phyloP scores from a whole-genome alignment of 2,797 vertebrate species.

The Neosilurus mollespiculum region DNA sequence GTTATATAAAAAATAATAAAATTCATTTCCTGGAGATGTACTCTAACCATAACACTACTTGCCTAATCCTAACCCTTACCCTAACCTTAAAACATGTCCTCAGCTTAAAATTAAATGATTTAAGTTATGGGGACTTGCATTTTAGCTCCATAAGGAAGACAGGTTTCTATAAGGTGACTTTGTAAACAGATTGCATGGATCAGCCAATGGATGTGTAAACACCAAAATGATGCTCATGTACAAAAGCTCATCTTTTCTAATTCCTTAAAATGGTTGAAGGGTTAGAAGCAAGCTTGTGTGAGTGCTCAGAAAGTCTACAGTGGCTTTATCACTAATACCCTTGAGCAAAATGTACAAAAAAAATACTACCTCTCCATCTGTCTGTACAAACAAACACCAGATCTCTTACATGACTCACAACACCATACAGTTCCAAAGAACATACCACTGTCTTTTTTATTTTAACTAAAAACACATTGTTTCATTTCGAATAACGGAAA shows the following conservation, averaged over 20 bases:
- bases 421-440: slow-evolving; percentile 71
- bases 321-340: slow-evolving; percentile 62
- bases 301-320: slow-evolving; percentile 51
- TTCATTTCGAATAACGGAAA: slow-evolving; percentile 62
- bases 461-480: slow-evolving; percentile 60
- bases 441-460: slow-evolving; percentile 60
- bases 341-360: slow-evolving; percentile 68
- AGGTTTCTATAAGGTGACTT: no score
- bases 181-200: slow-evolving; percentile 37
- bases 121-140: no score
- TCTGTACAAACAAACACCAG: slow-evolving; percentile 67
- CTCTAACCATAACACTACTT: no score
- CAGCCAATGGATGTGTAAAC: slow-evolving; percentile 52
- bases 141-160: no score
- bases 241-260: slow-evolving; percentile 55
- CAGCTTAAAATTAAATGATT: no score
- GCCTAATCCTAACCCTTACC: no score
- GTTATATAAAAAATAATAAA: no score
- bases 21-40: no score
- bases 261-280: slow-evolving; percentile 56
- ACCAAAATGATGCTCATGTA: slow-evolving; percentile 51
- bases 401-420: slow-evolving; percentile 58
- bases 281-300: slow-evolving; percentile 34
- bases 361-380: slow-evolving; percentile 66
- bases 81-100: no score